Evolutionary conservation across 2,113 vertebrate species (phyloP).

Genomic region (Rutilus rutilus): DNA sequence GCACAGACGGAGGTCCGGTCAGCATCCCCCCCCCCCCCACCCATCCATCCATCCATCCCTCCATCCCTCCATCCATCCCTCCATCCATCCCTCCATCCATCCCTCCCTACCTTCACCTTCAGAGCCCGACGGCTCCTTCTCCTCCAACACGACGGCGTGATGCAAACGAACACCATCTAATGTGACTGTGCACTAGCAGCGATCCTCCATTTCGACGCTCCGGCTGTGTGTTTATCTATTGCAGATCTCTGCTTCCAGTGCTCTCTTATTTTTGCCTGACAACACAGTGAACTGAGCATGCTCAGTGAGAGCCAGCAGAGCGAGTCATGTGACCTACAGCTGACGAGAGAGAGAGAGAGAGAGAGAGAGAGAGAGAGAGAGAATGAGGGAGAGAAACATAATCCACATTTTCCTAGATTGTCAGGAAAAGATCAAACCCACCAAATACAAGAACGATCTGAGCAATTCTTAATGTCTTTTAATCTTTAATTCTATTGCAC

Average conservation of each 20-base stretch:
- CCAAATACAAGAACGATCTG: not conserved
- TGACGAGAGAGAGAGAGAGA: conserved; percentile 63
- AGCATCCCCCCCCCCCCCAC: not conserved
- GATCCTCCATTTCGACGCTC: conserved; percentile 28
- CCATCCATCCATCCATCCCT: not conserved
- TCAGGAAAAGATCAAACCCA: not conserved
- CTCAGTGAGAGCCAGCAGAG: conserved; percentile 66
- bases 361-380: not conserved
- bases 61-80: not conserved
- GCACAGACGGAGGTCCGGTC: not conserved
- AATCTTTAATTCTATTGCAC: not conserved
- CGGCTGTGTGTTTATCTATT: conserved; percentile 76
- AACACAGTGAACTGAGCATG: conserved; percentile 82
- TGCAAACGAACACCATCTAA: not conserved
- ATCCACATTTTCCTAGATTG: not conserved
- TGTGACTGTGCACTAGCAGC: not conserved
- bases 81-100: not conserved
- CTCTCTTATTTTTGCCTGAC: conserved; percentile 82
- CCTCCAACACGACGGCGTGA: not conserved
- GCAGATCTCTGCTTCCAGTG: conserved; percentile 75
- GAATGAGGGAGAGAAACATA: conserved; percentile 34
- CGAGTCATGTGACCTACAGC: conserved; percentile 79
- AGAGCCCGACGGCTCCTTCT: not conserved
- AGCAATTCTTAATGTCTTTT: not conserved
- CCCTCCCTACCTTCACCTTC: not conserved